A percentile compares a stretch with the other conserved stretches of the same genome.
These are phyloP conservation scores for Plutella xylostella DNA, from an alignment of 2,888 invertebrate genomes.

Conservation along the genomic window DNA sequence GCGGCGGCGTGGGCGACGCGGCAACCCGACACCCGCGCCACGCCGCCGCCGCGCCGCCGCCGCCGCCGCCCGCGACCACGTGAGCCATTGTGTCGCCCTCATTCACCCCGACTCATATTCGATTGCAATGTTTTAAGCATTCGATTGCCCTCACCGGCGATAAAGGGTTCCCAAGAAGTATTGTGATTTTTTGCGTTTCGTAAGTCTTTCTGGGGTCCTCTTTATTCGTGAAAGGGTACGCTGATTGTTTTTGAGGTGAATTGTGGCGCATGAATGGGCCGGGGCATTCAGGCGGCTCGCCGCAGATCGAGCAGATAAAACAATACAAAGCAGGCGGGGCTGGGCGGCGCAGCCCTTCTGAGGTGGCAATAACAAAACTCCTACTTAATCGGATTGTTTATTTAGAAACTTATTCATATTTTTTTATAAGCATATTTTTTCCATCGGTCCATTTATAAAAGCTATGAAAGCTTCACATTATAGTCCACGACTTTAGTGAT, in stretches of 20 bases:
- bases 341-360: constrained; percentile 46
- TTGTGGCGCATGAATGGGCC: constrained; percentile 57
- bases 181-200: constrained; percentile 47
- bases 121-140: constrained; percentile 66
- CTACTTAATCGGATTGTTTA: too few species aligned
- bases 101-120: constrained; percentile 53
- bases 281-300: constrained; percentile 50
- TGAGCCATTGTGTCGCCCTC: constrained; percentile 33
- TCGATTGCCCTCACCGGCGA: constrained; percentile 61
- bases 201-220: constrained; percentile 39
- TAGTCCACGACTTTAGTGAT: too few species aligned
- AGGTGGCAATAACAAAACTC: constrained; percentile 54
- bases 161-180: constrained; percentile 66
- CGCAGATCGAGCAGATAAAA: constrained; percentile 56
- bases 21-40: constrained; percentile 19
- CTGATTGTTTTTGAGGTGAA: constrained; percentile 63
- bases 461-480: too few species aligned
- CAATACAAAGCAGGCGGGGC: constrained; percentile 43
- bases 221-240: constrained; percentile 57
- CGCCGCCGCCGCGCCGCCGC: constrained; percentile 42
- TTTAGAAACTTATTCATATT: too few species aligned
- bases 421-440: too few species aligned
- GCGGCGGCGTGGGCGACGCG: constrained; percentile 31
- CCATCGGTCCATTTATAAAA: too few species aligned
- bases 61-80: constrained; percentile 20